Conservation (phyloP, 2,888 invertebrate genomes). For the Synanthedon tipuliformis region DNA sequence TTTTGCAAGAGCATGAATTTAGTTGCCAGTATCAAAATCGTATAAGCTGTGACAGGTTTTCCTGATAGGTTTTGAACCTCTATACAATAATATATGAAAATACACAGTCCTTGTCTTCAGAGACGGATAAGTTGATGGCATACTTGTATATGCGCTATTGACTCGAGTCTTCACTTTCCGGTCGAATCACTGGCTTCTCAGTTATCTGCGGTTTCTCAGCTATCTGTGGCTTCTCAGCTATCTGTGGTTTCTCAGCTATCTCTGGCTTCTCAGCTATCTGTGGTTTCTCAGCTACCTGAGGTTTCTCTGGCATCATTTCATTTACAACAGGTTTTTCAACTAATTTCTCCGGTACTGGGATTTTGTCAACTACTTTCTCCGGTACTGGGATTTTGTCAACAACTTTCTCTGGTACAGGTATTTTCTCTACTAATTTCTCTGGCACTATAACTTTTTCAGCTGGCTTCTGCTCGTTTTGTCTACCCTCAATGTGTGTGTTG, state of each 20-base stretch:
- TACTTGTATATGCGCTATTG: conserved; percentile 57
- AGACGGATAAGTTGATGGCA: conserved; percentile 29
- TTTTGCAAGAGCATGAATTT: too few species aligned
- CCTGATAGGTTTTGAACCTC: conserved; percentile 2
- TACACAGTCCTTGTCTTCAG: conserved; percentile 47
- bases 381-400: conserved; percentile 16
- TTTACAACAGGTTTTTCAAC: background rate
- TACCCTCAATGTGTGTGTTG: conserved; percentile 38
- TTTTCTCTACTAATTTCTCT: conserved; percentile 11
- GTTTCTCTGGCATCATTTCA: conserved; percentile 13
- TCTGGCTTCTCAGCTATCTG: conserved; percentile 28
- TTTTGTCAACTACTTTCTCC: conserved; percentile 14
- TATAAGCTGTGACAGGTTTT: background rate
- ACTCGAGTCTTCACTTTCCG: conserved; percentile 45
- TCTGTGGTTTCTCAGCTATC: conserved; percentile 24
- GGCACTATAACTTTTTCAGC: conserved; percentile 14
- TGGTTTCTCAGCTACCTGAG: conserved; percentile 24
- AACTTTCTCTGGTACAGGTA: conserved; percentile 7
- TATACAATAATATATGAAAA: conserved; percentile 55
- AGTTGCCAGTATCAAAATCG: background rate
- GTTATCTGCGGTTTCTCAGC: conserved; percentile 5
- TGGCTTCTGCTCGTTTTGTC: conserved; percentile 9
- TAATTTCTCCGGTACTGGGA: conserved; percentile 23
- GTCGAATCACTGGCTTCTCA: conserved; percentile 12
- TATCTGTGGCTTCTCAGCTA: conserved; percentile 2